Conservation (phyloP, 2,113 vertebrate species). For the Campylomormyrus tamandua region DNA sequence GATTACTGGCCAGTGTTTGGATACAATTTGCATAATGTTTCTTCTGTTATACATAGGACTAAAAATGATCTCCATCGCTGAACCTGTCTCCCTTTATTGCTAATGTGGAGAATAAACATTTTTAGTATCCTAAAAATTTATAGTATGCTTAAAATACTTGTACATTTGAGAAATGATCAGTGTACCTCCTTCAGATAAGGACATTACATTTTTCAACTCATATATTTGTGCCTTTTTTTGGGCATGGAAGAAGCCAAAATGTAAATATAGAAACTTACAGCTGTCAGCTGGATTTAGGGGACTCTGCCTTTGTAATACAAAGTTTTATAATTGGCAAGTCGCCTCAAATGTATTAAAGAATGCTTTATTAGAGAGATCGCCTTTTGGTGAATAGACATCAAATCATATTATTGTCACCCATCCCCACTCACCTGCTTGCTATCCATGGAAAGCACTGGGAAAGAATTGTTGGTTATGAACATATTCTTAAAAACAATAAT, state of each 20-base stretch:
- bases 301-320: background rate
- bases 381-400: background rate
- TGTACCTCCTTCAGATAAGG: no score
- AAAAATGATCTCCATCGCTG: background rate
- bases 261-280: background rate
- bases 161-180: background rate
- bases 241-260: background rate
- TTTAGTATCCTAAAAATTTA: background rate
- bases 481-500: no score
- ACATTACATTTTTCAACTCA: background rate
- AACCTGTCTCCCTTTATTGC: background rate
- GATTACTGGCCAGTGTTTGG: background rate
- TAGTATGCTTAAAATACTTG: background rate
- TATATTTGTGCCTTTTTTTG: background rate
- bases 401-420: background rate
- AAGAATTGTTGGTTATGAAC: no score
- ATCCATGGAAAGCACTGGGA: no score
- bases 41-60: background rate
- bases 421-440: background rate
- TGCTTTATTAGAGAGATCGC: background rate
- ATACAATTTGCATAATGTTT: no score
- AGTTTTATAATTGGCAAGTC: background rate
- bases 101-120: background rate
- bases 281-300: background rate
- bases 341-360: background rate